Percentiles rank a stretch among this genome's conserved stretches.
phyloP scores from a whole-genome alignment of 2,113 vertebrate genomes.

The Thalassoma bifasciatum region DNA sequence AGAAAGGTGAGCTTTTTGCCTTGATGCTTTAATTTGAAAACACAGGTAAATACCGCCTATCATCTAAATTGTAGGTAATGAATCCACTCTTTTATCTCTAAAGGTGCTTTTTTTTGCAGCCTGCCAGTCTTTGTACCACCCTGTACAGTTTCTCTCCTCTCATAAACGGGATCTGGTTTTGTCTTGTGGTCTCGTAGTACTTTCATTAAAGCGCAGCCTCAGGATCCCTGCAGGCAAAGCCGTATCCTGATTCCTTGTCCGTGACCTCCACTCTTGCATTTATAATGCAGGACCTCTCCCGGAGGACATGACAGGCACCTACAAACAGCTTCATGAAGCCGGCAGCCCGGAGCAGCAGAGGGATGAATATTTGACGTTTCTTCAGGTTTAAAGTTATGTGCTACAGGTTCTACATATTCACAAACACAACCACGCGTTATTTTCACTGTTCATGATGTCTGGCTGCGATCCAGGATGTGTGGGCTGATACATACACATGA shows the following conservation, averaged over 20 bases:
- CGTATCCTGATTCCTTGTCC: constrained; percentile 25
- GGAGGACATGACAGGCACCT: constrained; percentile 37
- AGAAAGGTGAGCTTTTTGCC: too few relatives aligned
- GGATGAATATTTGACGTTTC: constrained; percentile 51
- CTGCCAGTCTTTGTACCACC: neutral
- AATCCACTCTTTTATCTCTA: neutral
- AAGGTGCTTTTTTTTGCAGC: neutral
- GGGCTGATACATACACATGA: too few relatives aligned
- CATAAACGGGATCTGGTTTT: constrained; percentile 20
- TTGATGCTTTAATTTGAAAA: too few relatives aligned
- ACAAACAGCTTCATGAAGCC: constrained; percentile 24
- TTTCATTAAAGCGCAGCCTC: constrained; percentile 68
- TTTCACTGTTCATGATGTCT: neutral
- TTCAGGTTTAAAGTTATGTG: constrained; percentile 49
- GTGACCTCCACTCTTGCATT: constrained; percentile 58
- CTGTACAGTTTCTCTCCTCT: neutral
- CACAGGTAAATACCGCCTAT: too few relatives aligned
- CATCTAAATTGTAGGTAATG: neutral
- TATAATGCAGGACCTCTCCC: constrained; percentile 50
- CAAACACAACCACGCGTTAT: constrained; percentile 13
- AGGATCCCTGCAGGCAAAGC: constrained; percentile 53
- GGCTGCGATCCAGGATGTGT: neutral
- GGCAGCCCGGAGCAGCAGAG: constrained; percentile 35
- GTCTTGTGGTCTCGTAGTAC: constrained; percentile 12
- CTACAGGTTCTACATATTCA: neutral